These are phyloP conservation scores for Trissolcus brochymenae DNA, from an alignment of 2,888 invertebrate genomes.

Conservation along the genomic window DNA sequence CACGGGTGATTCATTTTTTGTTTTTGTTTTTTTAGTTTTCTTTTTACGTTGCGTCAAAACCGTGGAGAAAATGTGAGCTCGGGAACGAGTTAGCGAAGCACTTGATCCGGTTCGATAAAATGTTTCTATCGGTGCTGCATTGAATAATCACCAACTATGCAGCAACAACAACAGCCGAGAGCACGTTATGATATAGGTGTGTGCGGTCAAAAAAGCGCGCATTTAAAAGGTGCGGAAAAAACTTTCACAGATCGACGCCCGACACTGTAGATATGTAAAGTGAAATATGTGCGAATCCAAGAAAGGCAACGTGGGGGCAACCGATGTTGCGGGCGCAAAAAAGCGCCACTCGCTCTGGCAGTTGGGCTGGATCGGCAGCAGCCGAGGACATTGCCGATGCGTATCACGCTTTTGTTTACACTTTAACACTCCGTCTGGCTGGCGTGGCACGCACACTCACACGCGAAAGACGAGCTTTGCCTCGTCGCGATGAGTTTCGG, in stretches of 20 bases:
- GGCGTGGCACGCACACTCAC: slow-evolving; percentile 24
- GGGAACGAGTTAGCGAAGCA: not conserved
- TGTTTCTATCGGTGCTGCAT: too few relatives aligned
- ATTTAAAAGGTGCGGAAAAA: slow-evolving; percentile 11
- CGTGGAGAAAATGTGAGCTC: not conserved
- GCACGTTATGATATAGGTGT: too few relatives aligned
- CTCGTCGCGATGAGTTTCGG: slow-evolving; percentile 33
- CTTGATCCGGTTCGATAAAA: too few relatives aligned
- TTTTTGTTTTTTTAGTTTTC: too few relatives aligned
- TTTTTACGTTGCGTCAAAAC: too few relatives aligned
- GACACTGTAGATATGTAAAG: slow-evolving; percentile 38
- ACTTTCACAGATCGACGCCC: slow-evolving; percentile 27
- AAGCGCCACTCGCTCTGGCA: slow-evolving; percentile 9
- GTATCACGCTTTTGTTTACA: slow-evolving; percentile 57
- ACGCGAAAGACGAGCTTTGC: slow-evolving; percentile 37
- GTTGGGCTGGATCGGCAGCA: slow-evolving; percentile 45
- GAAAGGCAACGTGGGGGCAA: slow-evolving; percentile 32
- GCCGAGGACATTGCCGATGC: slow-evolving; percentile 54
- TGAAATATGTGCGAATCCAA: slow-evolving; percentile 37
- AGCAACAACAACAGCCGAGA: too few relatives aligned
- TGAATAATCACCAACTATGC: too few relatives aligned
- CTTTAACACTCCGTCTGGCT: slow-evolving; percentile 45
- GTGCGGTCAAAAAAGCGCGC: not conserved
- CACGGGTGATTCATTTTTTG: slow-evolving; percentile 67
- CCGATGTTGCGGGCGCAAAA: slow-evolving; percentile 23